Conservation (phyloP, 2,113 vertebrate genomes). For the Antechinus stuartii region DNA sequence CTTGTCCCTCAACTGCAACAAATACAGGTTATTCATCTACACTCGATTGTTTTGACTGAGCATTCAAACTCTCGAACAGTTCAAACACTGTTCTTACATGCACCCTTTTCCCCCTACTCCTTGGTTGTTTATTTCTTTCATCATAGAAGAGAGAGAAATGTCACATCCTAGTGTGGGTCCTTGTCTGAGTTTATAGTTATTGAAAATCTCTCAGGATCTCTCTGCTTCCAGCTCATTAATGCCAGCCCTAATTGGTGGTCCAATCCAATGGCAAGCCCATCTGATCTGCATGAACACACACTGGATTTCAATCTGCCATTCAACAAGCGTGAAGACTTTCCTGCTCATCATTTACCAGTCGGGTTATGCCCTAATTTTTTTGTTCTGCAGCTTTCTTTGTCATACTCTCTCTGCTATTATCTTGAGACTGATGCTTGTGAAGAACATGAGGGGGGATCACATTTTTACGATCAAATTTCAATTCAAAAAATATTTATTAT, state of each 20-base stretch:
- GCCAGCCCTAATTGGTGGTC: conserved; percentile 80
- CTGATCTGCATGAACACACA: conserved; percentile 79
- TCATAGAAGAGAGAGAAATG: background rate
- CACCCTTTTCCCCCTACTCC: background rate
- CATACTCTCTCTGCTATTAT: conserved; percentile 69
- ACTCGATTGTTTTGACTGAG: conserved; percentile 44
- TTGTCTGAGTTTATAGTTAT: conserved; percentile 69
- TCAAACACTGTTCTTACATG: background rate
- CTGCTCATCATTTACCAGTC: conserved; percentile 78
- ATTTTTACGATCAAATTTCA: background rate
- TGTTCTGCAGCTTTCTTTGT: conserved; percentile 59
- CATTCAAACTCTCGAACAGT: conserved; percentile 14
- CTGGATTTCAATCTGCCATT: conserved; percentile 80
- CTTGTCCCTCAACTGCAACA: conserved; percentile 54
- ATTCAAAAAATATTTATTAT: background rate
- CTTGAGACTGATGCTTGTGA: conserved; percentile 63
- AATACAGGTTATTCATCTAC: background rate
- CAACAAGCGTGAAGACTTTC: conserved; percentile 77
- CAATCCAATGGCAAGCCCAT: conserved; percentile 75
- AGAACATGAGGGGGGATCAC: conserved; percentile 20
- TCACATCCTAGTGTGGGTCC: background rate
- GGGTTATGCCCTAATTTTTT: conserved; percentile 56
- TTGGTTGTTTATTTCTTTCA: conserved; percentile 52
- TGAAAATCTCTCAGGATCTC: conserved; percentile 65
- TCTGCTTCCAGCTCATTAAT: conserved; percentile 78